Evolutionary conservation across 1,140 invertebrate genomes (phyloP).

Genomic region (Macrosteles quadrilineatus): DNA sequence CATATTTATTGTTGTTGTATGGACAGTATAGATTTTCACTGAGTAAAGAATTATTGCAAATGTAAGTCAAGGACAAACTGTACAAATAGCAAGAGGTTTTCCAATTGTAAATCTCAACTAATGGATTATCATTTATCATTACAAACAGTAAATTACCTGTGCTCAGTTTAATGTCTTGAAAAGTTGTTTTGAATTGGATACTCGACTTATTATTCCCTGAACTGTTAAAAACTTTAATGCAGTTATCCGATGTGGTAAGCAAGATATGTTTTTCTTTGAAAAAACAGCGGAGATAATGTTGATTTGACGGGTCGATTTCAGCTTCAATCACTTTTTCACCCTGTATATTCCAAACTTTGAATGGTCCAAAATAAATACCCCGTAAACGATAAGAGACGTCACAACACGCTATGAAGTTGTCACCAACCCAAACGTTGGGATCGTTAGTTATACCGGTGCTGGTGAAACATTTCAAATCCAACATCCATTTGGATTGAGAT

Average conservation of each 20-base stretch:
- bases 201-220: background rate
- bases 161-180: slow-evolving; percentile 8
- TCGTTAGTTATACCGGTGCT: slow-evolving; percentile 14
- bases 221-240: background rate
- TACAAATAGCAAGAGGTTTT: background rate
- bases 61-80: background rate
- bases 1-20: background rate
- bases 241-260: background rate
- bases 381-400: slow-evolving; percentile 5
- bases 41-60: background rate
- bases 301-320: slow-evolving; percentile 4
- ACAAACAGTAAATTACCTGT: slow-evolving; percentile 2
- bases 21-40: slow-evolving; percentile 16
- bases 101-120: background rate
- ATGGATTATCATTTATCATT: background rate
- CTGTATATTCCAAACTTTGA: slow-evolving; percentile 7
- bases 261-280: background rate
- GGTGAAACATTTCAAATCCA: background rate
- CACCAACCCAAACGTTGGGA: slow-evolving; percentile 3
- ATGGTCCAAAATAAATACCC: slow-evolving; percentile 14
- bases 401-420: slow-evolving; percentile 13
- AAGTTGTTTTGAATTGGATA: background rate
- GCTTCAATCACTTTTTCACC: background rate
- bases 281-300: slow-evolving; percentile 11
- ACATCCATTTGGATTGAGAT: background rate